Evolutionary conservation across 2,797 vertebrate genomes (phyloP), one percentile per base, ranked within the genome.

Genomic region (Atherinosoma microstoma): DNA sequence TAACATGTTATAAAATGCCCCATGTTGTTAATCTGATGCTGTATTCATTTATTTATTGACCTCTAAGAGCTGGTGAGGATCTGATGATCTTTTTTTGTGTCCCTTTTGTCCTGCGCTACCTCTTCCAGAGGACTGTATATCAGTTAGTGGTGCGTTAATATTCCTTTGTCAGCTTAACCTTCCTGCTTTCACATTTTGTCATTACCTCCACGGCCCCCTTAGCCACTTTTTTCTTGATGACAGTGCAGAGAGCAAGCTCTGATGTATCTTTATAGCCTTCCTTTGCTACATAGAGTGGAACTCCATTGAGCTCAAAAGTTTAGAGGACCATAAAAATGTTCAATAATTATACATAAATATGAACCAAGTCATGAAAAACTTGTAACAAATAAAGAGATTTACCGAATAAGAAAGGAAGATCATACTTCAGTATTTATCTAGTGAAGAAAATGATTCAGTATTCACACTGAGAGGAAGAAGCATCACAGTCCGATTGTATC

Each of bases 111-210:
- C 42, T 20, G 42, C 38, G 12, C 13, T 40, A 47, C 6, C 42
- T 47, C 20, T 47, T 47, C 18, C 42, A 47, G 6, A 47, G 16
- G 20, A 47, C 42, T 47, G 42, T 47, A 47, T 47, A 47, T 47
- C 42, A 47, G 16, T n/a, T 6, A n/a, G 42, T n/a, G 18, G 67
- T 10, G 34, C 24, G 0, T 18, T 45, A 4, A n/a, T 45, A 51
- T 16, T 60, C 42, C 58, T 51, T 10, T 24, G 49, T 54, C 49
- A 38, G 42, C 32, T 60, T 49, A 36, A 51, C 47, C 42, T 38
- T n/a, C 32, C 58, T 30, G 42, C 22, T 60, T 51, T 4, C 32
- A 10, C n/a, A 68, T 59, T 68, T 59, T 49, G 45, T 59, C 42
- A 13, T 24, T 11, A 38, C 32, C 29, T 49, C 32, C 42, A 69